Evolutionary conservation across 2,113 vertebrate species (phyloP).

Genomic region (Echinops telfairi): DNA sequence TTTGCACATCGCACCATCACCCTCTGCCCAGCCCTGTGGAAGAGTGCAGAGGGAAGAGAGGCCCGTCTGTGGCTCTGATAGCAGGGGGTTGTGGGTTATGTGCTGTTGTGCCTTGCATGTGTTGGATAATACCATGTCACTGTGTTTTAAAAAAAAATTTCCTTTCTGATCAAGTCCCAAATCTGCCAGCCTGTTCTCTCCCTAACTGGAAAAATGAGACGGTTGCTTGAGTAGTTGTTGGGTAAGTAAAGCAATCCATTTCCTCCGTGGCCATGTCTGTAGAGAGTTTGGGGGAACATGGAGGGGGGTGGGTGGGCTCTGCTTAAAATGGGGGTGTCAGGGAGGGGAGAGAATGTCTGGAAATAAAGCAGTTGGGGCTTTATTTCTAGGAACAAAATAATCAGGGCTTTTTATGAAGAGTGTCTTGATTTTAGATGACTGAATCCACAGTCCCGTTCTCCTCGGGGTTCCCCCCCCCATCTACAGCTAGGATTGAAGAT

Average conservation of each 20-base stretch:
- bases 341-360: too few relatives aligned
- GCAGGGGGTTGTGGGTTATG: conserved; percentile 75
- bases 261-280: conserved; percentile 86
- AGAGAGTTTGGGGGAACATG: conserved; percentile 85
- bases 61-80: conserved; percentile 87
- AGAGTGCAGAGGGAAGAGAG: conserved; percentile 87
- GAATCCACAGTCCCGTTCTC: conserved; percentile 69
- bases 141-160: conserved; percentile 88
- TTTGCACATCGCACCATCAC: conserved; percentile 82
- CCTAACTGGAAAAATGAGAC: conserved; percentile 90
- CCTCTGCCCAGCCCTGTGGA: conserved; percentile 83
- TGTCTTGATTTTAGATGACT: conserved; percentile 82
- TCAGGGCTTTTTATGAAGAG: conserved; percentile 75
- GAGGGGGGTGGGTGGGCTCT: conserved; percentile 68
- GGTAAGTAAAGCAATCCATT: conserved; percentile 90
- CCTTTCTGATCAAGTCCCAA: conserved; percentile 90
- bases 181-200: conserved; percentile 91
- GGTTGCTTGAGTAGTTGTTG: conserved; percentile 88
- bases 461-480: conserved; percentile 76
- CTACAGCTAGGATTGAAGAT: conserved; percentile 84
- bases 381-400: conserved; percentile 68
- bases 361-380: conserved; percentile 70
- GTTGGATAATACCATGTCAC: conserved; percentile 87
- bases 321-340: conserved; percentile 75
- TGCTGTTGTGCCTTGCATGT: conserved; percentile 62